These are phyloP conservation scores for Drosophila novamexicana DNA, from an alignment of 1,140 invertebrate species.

Conservation along the genomic window DNA sequence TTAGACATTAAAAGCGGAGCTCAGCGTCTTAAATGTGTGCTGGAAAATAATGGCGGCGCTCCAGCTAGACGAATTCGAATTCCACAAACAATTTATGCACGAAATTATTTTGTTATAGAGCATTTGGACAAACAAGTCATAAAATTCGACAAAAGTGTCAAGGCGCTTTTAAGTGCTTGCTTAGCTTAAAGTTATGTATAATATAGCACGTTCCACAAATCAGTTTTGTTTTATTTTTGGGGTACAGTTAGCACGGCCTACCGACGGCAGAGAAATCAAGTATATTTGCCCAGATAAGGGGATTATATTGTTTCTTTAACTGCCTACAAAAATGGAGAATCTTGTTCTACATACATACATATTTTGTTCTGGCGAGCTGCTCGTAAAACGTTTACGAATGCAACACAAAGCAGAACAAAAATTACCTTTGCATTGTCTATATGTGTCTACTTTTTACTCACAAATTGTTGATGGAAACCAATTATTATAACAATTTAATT, in stretches of 20 bases:
- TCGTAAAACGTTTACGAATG: no score
- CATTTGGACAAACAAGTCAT: conserved; percentile 59
- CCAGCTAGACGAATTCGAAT: conserved; percentile 40
- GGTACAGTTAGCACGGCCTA: neutral
- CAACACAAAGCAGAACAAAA: no score
- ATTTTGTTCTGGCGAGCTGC: no score
- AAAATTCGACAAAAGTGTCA: conserved; percentile 77
- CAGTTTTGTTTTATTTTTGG: neutral
- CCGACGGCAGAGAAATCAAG: neutral
- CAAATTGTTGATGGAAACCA: no score
- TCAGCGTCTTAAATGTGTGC: conserved; percentile 68
- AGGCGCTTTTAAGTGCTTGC: conserved; percentile 56
- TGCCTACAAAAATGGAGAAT: no score
- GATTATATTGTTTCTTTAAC: no score
- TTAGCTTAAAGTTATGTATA: neutral
- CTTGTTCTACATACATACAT: no score
- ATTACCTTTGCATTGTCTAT: no score
- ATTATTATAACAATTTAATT: no score
- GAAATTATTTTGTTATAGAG: conserved; percentile 54
- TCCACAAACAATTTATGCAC: conserved; percentile 56
- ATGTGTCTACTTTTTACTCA: no score
- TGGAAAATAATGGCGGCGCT: conserved; percentile 48
- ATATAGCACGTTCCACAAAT: conserved; percentile 29
- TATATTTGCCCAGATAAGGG: neutral
- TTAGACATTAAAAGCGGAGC: conserved; percentile 61